These are phyloP conservation scores for Upupa epops DNA, from an alignment of 2,113 vertebrate genomes.

Conservation along the genomic window DNA sequence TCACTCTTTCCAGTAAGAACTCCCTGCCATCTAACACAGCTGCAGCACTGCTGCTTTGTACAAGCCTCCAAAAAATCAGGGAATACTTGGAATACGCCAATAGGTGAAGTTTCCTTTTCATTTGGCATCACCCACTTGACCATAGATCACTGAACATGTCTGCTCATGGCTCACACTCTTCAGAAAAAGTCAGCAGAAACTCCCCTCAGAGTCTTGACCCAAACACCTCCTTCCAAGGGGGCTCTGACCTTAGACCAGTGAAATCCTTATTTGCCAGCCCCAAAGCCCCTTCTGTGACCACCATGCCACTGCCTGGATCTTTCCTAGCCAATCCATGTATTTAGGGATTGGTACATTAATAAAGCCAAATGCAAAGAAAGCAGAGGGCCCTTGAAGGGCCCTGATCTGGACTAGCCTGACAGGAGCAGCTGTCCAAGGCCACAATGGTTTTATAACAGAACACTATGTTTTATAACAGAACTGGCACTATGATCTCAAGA, in stretches of 20 bases:
- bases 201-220: background rate
- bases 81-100: background rate
- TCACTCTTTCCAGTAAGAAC: background rate
- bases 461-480: too few species aligned
- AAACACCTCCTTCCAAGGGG: background rate
- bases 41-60: background rate
- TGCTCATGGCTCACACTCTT: background rate
- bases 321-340: background rate
- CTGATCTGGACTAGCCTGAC: background rate
- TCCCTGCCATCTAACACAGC: background rate
- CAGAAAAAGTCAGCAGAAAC: background rate
- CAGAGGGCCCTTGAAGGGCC: background rate
- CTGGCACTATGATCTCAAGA: background rate
- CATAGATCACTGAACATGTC: background rate
- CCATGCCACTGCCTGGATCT: fast-evolving
- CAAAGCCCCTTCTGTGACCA: background rate
- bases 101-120: background rate
- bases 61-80: background rate
- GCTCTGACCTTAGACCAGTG: background rate
- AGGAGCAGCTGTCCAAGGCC: background rate
- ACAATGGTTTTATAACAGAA: background rate
- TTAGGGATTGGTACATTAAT: background rate
- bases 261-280: background rate
- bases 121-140: background rate
- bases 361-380: background rate